A percentile compares a stretch with the other conserved stretches of the same genome.
Conservation (phyloP, 2,113 vertebrate species). For the Varanus salvator region DNA sequence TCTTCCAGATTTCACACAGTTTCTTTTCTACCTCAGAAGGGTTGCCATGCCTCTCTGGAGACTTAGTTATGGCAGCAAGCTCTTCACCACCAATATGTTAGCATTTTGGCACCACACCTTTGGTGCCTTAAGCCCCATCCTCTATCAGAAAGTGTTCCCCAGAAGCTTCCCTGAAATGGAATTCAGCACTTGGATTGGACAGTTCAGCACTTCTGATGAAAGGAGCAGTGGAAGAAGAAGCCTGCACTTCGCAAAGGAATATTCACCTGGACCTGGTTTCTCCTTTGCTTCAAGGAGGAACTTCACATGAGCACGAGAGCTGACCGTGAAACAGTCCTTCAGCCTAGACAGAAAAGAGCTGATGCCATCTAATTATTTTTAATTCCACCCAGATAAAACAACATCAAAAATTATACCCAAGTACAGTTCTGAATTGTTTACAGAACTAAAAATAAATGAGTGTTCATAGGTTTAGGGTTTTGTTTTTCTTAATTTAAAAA, state of each 20-base stretch:
- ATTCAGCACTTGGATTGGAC: no score
- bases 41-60: no score
- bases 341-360: slow-evolving; percentile 21
- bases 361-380: slow-evolving; percentile 4
- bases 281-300: neutral
- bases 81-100: no score
- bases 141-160: no score
- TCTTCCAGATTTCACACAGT: no score
- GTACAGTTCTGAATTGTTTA: slow-evolving; percentile 61
- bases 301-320: neutral
- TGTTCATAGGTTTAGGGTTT: slow-evolving; percentile 50
- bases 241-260: neutral
- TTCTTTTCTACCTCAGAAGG: no score
- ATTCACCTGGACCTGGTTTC: neutral
- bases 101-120: no score
- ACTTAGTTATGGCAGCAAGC: no score
- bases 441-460: slow-evolving; percentile 76
- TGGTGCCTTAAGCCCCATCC: no score
- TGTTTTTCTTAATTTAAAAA: slow-evolving; percentile 64
- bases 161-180: no score
- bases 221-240: neutral
- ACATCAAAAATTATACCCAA: slow-evolving; percentile 45
- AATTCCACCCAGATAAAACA: slow-evolving; percentile 67
- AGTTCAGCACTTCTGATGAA: neutral
- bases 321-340: neutral